phyloP scores from a whole-genome alignment of 2,888 invertebrate species.

The Morpho deidamia region DNA sequence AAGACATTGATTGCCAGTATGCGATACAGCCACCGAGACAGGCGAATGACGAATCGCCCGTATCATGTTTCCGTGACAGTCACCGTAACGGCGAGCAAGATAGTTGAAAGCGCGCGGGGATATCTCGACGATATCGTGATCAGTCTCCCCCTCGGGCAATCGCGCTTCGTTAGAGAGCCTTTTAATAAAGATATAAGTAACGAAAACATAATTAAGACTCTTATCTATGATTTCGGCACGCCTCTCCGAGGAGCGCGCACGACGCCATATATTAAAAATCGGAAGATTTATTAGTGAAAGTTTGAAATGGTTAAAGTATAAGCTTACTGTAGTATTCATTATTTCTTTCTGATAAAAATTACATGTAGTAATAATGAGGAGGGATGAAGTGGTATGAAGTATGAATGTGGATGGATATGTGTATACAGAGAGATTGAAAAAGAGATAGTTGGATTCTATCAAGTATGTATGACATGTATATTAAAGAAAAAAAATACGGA shows the following conservation, averaged over 20 bases:
- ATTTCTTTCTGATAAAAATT: too few species aligned
- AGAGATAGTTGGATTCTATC: too few species aligned
- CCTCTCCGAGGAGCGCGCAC: conserved; percentile 1
- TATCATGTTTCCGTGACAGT: conserved; percentile 10
- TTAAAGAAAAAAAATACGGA: too few species aligned
- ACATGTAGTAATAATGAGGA: too few species aligned
- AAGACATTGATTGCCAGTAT: not conserved
- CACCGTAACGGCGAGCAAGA: conserved; percentile 2
- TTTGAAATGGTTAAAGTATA: too few species aligned
- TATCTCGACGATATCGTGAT: conserved; percentile 40
- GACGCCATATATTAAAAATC: not conserved
- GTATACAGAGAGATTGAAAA: too few species aligned
- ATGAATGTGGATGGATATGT: too few species aligned
- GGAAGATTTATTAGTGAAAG: not conserved
- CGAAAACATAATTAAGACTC: conserved; percentile 72
- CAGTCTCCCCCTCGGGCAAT: conserved; percentile 54
- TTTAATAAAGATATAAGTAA: conserved; percentile 75
- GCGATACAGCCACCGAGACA: conserved; percentile 8
- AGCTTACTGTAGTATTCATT: too few species aligned
- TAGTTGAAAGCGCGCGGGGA: conserved; percentile 6
- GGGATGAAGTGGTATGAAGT: too few species aligned
- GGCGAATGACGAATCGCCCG: conserved; percentile 6
- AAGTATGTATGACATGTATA: too few species aligned
- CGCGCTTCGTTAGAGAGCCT: conserved; percentile 54
- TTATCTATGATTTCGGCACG: conserved; percentile 41